phyloP scores from a whole-genome alignment of 2,888 invertebrate species.

The Vandiemenella viatica region DNA sequence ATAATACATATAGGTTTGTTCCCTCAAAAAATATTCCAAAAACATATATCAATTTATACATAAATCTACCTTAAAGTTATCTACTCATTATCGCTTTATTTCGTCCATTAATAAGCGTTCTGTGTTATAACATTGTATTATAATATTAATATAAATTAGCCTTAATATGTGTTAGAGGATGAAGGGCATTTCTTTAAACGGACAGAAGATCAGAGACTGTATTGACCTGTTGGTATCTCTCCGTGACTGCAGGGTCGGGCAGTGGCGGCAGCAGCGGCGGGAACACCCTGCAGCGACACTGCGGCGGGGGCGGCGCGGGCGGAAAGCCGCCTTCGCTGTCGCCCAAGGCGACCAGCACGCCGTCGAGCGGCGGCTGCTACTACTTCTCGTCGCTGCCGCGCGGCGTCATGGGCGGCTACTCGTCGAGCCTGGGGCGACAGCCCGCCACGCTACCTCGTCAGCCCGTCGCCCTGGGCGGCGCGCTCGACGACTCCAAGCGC shows the following conservation, averaged over 20 bases:
- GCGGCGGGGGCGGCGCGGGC: constrained; percentile 1
- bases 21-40: no score
- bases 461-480: constrained; percentile 29
- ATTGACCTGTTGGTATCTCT: no score
- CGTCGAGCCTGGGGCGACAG: constrained; percentile 30
- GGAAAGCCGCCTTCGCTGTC: neutral
- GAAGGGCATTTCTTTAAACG: no score
- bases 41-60: no score
- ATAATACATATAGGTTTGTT: no score
- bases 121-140: no score
- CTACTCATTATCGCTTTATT: no score
- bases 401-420: constrained; percentile 30
- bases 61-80: no score
- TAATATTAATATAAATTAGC: no score
- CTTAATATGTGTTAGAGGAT: no score
- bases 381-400: constrained; percentile 35
- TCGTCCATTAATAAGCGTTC: no score
- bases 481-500: constrained; percentile 29
- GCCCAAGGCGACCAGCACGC: neutral
- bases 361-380: constrained; percentile 10
- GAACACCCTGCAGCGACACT: constrained; percentile 9
- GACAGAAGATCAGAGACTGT: no score
- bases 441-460: constrained; percentile 34
- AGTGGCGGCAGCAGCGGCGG: constrained; percentile 10
- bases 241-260: constrained; percentile 16